These are phyloP conservation scores for Sciurus niger DNA, from an alignment of 2,113 vertebrate genomes.

Conservation along the genomic window DNA sequence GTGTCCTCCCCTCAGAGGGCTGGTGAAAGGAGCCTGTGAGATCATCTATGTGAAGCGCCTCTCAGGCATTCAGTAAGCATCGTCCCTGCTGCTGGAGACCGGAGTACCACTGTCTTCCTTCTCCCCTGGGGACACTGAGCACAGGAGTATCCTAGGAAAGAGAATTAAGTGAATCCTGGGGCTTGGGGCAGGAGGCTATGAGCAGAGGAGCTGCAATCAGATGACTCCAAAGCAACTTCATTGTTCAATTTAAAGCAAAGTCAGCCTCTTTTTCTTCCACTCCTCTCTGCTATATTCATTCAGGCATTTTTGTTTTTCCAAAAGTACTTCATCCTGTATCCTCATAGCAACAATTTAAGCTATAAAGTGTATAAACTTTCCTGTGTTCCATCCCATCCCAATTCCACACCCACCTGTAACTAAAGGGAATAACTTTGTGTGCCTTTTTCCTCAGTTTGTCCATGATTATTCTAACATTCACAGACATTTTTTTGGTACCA, in stretches of 20 bases:
- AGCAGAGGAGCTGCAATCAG: background rate
- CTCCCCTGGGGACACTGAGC: background rate
- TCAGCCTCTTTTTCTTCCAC: background rate
- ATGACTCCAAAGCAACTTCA: background rate
- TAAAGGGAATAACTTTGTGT: background rate
- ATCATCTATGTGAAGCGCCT: background rate
- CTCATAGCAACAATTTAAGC: background rate
- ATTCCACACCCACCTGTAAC: background rate
- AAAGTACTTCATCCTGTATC: background rate
- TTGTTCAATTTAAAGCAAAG: background rate
- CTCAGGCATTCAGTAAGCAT: too few relatives aligned
- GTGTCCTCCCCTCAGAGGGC: background rate
- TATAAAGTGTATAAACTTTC: slow-evolving; percentile 29
- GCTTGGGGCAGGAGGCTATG: background rate
- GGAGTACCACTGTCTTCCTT: background rate
- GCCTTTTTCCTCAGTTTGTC: background rate
- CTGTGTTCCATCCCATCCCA: background rate
- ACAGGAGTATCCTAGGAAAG: background rate
- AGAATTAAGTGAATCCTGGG: background rate
- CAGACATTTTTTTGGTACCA: too few relatives aligned
- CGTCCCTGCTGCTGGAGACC: background rate
- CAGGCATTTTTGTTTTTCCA: background rate
- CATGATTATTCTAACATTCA: background rate
- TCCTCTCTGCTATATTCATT: background rate
- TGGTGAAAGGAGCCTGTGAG: background rate